phyloP scores from a whole-genome alignment of 2,888 invertebrate genomes.

The Ormyrus nitidulus region DNA sequence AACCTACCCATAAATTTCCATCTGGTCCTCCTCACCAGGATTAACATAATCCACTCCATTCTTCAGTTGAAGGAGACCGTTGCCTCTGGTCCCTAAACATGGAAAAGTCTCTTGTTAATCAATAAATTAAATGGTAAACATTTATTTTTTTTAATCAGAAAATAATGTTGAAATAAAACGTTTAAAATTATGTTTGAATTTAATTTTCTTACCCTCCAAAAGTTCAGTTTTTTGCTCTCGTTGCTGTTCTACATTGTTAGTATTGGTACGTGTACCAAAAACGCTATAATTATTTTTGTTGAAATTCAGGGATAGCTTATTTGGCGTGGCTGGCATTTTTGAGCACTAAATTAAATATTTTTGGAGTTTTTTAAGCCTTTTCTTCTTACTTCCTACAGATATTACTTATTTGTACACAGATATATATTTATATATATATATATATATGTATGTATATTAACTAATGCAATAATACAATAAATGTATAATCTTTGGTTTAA shows the following conservation, averaged over 20 bases:
- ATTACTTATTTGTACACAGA: slow-evolving; percentile 42
- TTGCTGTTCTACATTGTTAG: slow-evolving; percentile 68
- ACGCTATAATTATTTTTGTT: slow-evolving; percentile 74
- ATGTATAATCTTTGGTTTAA: slow-evolving; percentile 56
- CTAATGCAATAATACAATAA: slow-evolving; percentile 45
- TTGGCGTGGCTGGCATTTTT: slow-evolving; percentile 74
- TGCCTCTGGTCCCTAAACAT: slow-evolving; percentile 69
- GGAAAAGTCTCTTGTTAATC: slow-evolving; percentile 1
- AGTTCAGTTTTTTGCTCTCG: slow-evolving; percentile 74
- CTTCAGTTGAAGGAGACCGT: slow-evolving; percentile 70
- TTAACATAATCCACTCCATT: slow-evolving; percentile 77
- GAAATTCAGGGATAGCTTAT: slow-evolving; percentile 74
- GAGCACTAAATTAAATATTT: slow-evolving; percentile 41
- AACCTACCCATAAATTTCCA: slow-evolving; percentile 76
- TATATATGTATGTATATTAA: slow-evolving; percentile 26
- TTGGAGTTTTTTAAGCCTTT: slow-evolving; percentile 45
- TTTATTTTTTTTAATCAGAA: slow-evolving; percentile 2
- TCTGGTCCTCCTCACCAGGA: slow-evolving; percentile 79
- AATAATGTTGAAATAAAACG: slow-evolving; percentile 24
- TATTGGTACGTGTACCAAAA: slow-evolving; percentile 69
- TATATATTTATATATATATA: slow-evolving; percentile 25
- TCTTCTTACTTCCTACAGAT: slow-evolving; percentile 45
- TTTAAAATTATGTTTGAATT: slow-evolving; percentile 11
- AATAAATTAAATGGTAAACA: slow-evolving; percentile 8
- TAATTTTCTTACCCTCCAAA: slow-evolving; percentile 72